A percentile compares a stretch with the other conserved stretches of the same genome.
Conservation (phyloP, 2,113 vertebrate genomes). For the Anser brachyrhynchus region DNA sequence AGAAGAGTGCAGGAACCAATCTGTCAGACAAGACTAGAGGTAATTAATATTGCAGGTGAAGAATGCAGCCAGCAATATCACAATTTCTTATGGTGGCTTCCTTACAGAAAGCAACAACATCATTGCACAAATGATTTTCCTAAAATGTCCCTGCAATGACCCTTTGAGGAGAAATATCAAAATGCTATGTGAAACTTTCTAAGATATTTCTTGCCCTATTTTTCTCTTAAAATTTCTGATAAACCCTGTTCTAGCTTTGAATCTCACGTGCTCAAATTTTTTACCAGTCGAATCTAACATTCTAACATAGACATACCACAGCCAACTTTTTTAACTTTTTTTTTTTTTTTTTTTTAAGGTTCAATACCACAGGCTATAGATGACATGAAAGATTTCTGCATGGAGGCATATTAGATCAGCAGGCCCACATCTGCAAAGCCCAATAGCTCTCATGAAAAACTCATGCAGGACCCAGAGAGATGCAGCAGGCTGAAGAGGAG, state of each 20-base stretch:
- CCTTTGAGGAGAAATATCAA: not conserved
- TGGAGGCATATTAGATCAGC: fast-evolving
- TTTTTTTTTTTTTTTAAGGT: no score
- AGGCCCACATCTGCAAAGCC: not conserved
- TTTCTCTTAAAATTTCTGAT: not conserved
- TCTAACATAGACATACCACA: not conserved
- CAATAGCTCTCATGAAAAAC: not conserved
- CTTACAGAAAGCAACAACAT: not conserved
- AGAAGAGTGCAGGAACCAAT: not conserved
- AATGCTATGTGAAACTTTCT: not conserved
- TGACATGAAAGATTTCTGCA: not conserved
- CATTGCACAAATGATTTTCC: not conserved
- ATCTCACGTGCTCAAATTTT: not conserved
- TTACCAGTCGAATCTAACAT: not conserved
- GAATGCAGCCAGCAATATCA: not conserved
- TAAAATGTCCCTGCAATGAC: not conserved
- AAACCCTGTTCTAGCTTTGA: not conserved
- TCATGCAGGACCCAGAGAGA: not conserved
- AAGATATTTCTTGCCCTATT: not conserved
- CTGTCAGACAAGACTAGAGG: not conserved
- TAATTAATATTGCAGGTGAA: not conserved
- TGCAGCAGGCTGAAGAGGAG: not conserved
- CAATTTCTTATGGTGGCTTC: not conserved
- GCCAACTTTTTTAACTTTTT: not conserved
- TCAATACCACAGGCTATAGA: not conserved